Percentiles rank a stretch among this genome's conserved stretches.
Conservation (phyloP, 2,888 invertebrate genomes). For the Periphyllus acericola region DNA sequence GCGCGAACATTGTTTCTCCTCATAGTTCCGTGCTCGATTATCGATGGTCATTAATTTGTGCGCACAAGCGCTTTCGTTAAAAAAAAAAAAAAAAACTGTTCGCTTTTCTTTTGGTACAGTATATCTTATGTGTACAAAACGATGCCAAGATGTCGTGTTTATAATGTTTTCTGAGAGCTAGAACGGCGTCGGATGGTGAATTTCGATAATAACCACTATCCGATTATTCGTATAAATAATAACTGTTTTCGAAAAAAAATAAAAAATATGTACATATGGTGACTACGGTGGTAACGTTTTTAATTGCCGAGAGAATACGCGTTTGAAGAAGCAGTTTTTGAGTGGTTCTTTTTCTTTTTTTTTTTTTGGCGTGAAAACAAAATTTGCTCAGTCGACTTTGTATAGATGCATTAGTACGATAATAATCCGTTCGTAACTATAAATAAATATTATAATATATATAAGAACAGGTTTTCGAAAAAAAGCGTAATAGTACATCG, state of each 20-base stretch:
- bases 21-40: no score
- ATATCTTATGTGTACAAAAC: not conserved
- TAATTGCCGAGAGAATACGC: constrained; percentile 5
- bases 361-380: constrained; percentile 40
- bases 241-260: not conserved
- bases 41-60: no score
- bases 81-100: no score
- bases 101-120: no score
- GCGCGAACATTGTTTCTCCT: no score
- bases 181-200: not conserved
- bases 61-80: no score
- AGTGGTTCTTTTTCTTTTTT: not conserved
- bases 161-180: not conserved
- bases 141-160: not conserved
- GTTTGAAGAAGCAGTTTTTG: not conserved
- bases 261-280: not conserved
- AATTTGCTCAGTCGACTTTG: constrained; percentile 14
- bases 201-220: not conserved
- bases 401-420: constrained; percentile 16
- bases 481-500: not conserved
- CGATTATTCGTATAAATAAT: not conserved
- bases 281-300: not conserved
- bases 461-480: constrained; percentile 34
- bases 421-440: constrained; percentile 28
- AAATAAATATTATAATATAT: not conserved